phyloP scores from a whole-genome alignment of 2,113 vertebrate genomes.

The Anser brachyrhynchus region DNA sequence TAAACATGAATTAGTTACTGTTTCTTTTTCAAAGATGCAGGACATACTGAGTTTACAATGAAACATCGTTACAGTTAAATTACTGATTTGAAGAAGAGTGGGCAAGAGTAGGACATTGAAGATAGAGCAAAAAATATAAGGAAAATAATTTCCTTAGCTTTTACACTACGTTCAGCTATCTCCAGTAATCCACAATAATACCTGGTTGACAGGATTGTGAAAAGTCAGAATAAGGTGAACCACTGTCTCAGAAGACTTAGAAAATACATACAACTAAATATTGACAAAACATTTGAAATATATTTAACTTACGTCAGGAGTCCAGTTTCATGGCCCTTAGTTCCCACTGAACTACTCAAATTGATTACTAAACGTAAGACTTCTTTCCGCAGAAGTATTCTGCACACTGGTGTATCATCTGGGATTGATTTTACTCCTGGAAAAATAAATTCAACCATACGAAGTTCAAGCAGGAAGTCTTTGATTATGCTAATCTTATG shows the following conservation, averaged over 20 bases:
- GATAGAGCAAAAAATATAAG: not conserved
- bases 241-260: not conserved
- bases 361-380: slow-evolving; percentile 95
- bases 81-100: not conserved
- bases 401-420: slow-evolving; percentile 93
- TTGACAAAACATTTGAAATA: not conserved
- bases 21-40: not conserved
- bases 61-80: not conserved
- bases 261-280: not conserved
- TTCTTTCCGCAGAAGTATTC: slow-evolving; percentile 94
- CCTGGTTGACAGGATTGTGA: not conserved
- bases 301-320: slow-evolving; percentile 89
- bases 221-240: not conserved
- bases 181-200: not conserved
- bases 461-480: not conserved
- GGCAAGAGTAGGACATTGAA: not conserved
- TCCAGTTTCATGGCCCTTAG: slow-evolving; percentile 97
- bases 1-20: not conserved
- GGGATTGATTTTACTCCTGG: slow-evolving; percentile 91
- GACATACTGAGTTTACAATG: not conserved
- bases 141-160: not conserved
- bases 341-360: slow-evolving; percentile 97
- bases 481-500: not conserved
- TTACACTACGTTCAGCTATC: not conserved
- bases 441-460: slow-evolving; percentile 21